A percentile compares a stretch with the other conserved stretches of the same genome.
Conservation (phyloP, 2,888 invertebrate species). For the Notodromas monacha region DNA sequence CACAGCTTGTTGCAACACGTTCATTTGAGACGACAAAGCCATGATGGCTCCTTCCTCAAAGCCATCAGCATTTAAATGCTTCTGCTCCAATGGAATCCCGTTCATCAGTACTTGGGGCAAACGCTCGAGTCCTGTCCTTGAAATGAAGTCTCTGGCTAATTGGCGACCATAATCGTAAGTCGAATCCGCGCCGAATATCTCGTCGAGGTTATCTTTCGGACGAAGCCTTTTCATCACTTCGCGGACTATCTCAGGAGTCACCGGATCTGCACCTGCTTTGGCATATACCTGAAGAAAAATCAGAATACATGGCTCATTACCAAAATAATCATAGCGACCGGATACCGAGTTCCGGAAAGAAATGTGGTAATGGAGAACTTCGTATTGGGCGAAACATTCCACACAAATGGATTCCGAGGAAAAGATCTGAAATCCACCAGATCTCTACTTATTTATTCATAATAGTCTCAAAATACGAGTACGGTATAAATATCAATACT, state of each 20-base stretch:
- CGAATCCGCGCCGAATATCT: conserved; percentile 52
- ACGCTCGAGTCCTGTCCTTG: conserved; percentile 33
- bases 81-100: conserved; percentile 49
- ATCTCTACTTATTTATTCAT: no score
- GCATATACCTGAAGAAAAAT: conserved; percentile 21
- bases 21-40: conserved; percentile 55
- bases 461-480: no score
- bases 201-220: conserved; percentile 27
- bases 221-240: conserved; percentile 28
- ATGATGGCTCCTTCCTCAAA: conserved; percentile 72
- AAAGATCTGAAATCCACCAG: no score
- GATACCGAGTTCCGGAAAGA: no score
- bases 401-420: no score
- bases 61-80: conserved; percentile 32
- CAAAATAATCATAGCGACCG: no score
- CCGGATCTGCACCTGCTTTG: conserved; percentile 18
- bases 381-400: no score
- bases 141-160: conserved; percentile 40
- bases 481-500: no score
- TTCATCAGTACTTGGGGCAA: conserved; percentile 52
- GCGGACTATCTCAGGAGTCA: conserved; percentile 33
- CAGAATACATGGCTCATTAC: no score
- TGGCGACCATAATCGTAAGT: conserved; percentile 57
- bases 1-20: conserved; percentile 52
- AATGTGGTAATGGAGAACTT: no score